phyloP scores from a whole-genome alignment of 1,140 invertebrate genomes.

The Drosophila ambigua region DNA sequence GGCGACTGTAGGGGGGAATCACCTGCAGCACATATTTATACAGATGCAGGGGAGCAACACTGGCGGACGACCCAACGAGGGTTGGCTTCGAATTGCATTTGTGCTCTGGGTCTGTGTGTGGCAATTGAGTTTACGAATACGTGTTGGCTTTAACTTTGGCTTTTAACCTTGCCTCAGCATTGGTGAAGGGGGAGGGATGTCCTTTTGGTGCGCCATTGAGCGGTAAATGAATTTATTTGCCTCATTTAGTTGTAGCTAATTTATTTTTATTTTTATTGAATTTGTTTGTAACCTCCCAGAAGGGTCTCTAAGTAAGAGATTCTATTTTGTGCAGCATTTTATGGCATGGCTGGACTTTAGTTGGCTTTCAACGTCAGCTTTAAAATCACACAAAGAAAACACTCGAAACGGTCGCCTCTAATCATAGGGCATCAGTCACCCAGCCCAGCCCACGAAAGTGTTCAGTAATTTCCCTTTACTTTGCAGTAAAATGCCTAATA shows the following conservation, averaged over 20 bases:
- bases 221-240: slow-evolving; percentile 76
- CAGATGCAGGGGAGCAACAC: background rate
- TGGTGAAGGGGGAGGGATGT: slow-evolving; percentile 15
- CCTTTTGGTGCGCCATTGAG: slow-evolving; percentile 58
- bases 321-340: slow-evolving; percentile 13
- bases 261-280: slow-evolving; percentile 74
- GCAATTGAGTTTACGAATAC: slow-evolving; percentile 47
- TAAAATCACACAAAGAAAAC: background rate
- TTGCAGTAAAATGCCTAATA: slow-evolving; percentile 68
- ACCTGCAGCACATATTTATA: slow-evolving; percentile 18
- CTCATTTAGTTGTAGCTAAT: slow-evolving; percentile 70
- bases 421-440: slow-evolving; percentile 39
- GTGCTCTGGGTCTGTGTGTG: slow-evolving; percentile 12
- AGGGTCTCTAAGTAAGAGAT: slow-evolving; percentile 25
- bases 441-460: slow-evolving; percentile 22
- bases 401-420: slow-evolving; percentile 50
- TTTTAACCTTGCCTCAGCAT: slow-evolving; percentile 18
- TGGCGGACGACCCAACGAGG: slow-evolving; percentile 11
- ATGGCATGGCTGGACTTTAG: background rate
- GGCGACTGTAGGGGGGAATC: slow-evolving; percentile 21
- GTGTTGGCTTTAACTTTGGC: slow-evolving; percentile 47
- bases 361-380: background rate
- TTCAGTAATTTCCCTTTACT: slow-evolving; percentile 52
- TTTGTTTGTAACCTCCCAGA: slow-evolving; percentile 38
- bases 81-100: slow-evolving; percentile 38